Evolutionary conservation across 64 coral and sea anemone genomes (phyloP), one percentile per base, ranked within the genome.

Genomic region (Porites australiensis): DNA sequence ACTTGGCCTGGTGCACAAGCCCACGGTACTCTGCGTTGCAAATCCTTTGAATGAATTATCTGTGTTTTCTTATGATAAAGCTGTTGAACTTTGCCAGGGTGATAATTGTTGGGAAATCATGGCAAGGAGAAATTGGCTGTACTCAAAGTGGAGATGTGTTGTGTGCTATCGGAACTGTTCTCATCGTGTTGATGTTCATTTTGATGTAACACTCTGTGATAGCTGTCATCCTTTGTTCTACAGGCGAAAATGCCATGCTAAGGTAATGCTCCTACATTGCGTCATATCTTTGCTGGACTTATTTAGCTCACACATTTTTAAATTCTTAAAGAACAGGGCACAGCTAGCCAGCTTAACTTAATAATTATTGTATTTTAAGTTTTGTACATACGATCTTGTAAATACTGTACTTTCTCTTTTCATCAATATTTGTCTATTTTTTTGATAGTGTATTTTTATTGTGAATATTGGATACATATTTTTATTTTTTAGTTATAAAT

Each of bases 191-290:
- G 94, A 99, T 79, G 85, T 80, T 50, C 98, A 99, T 83, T 94
- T 94, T 81, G 98, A 99, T 80, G 87, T 99, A 6, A 92, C 94
- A 12, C 93, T 99, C 57, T 99, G 98, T 92, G 98, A 99, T 19
- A 89, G 70, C 0, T 99, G 98, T 86, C 94, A 96, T 74, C 94
- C 98, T 0, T 58, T 99, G 82, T 99, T 99, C 68, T 99, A 99
- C 70, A 89, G 98, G 37, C 98, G 98, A 18, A 99, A 99, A 85
- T 99, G 98, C 58, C 98, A 99, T 92, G 98, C 98, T 4, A 99
- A 99, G 98, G 98, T 99, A 89, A 62, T 37, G 27, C 27, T 37
- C 27, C 27, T 37, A 37, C 27, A 37, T 37, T 1, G 27, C 1
- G 88, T 16, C 27, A 37, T 49, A 4, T 18, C 55, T 60, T 8